Evolutionary conservation across 2,113 vertebrate genomes (phyloP), one percentile per base, ranked within the genome.

Genomic region (Epinephelus lanceolatus): DNA sequence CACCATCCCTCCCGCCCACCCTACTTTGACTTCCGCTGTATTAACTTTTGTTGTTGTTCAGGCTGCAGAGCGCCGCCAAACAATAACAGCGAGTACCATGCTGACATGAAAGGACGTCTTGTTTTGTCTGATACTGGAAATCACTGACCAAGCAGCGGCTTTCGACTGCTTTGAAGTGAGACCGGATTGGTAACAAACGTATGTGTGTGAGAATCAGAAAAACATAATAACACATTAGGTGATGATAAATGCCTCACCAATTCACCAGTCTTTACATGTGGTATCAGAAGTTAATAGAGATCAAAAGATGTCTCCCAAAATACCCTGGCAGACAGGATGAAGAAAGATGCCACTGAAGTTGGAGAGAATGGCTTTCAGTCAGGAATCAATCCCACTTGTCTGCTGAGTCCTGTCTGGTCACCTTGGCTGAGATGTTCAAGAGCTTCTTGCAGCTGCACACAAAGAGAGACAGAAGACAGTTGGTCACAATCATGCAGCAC

Each of bases 361-460:
- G 10, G 42, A 69, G 42, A 69, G 14, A 21, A 53, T 5, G 8
- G 23, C 18, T 30, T 40, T 76, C 27, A 59, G 37, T 53, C 30
- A 66, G 11, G 33, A 55, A n/a, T 61, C 61, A 47, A 71, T 6
- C 47, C 33, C 45, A 61, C 33, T 67, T 61, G 62, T 55, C 68
- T 23, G 23, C 71, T 4, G 49, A 65, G 63, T 76, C 45, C 25
- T 25, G 55, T 51, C 8, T 21, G 6, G 55, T 69, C 76, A 69
- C 33, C 70, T 62, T 51, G 66, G 4, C 59, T 6, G 7, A 15
- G 47, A 57, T 65, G 42, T 33, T 47, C 52, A 45, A 66, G 67
- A 47, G 25, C 25, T 45, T 19, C 75, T 15, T 47, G 23, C 11
- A 21, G 25, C 30, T 51, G 45, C 60, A 55, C 30, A 45, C 21